Conservation (phyloP, 2,113 vertebrate genomes). For the Sisor rabdophorus region DNA sequence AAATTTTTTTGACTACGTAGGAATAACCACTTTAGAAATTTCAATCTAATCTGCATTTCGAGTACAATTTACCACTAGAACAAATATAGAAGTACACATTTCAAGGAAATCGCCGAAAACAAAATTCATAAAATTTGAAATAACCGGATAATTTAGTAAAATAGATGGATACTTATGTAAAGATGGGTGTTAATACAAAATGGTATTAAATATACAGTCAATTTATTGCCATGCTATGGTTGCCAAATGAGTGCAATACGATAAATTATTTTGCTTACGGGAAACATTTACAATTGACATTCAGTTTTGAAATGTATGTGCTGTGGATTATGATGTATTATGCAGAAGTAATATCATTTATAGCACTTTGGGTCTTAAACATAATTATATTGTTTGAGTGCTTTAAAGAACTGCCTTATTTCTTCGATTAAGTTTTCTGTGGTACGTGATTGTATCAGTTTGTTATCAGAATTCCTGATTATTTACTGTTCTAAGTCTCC, state of each 20-base stretch:
- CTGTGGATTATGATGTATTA: background rate
- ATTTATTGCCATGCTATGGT: background rate
- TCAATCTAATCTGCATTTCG: background rate
- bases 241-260: background rate
- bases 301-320: background rate
- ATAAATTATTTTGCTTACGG: background rate
- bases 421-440: background rate
- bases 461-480: constrained; percentile 13
- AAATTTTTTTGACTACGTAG: too few relatives aligned
- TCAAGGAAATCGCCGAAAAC: too few relatives aligned
- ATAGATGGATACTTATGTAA: too few relatives aligned
- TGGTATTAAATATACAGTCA: too few relatives aligned
- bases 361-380: background rate
- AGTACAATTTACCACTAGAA: too few relatives aligned
- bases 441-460: constrained; percentile 38
- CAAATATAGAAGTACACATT: background rate
- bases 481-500: constrained; percentile 29
- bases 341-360: background rate
- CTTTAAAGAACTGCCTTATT: constrained; percentile 11
- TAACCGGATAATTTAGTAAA: too few relatives aligned
- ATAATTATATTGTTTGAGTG: background rate
- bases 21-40: too few relatives aligned
- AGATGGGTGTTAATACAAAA: too few relatives aligned
- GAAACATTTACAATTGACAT: background rate
- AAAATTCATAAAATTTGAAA: too few relatives aligned